Evolutionary conservation across 2,797 vertebrate species (phyloP), one percentile per base, ranked within the genome.

Genomic region (Falco cherrug): DNA sequence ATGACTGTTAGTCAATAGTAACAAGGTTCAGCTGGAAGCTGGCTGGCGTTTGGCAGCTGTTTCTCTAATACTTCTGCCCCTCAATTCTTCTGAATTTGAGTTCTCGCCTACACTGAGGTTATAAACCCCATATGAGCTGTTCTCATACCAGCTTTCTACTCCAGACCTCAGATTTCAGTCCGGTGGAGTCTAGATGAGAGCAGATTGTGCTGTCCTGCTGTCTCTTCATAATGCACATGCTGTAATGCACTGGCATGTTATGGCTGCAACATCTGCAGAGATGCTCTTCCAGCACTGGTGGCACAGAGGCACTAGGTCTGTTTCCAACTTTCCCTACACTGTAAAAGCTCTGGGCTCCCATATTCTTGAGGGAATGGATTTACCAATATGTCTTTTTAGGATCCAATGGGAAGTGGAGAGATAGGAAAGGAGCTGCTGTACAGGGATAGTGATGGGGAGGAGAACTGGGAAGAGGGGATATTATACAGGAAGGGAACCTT

Each of bases 121-220:
- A 35, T 70, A 89, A 89, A 77, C 45, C 59, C 28, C 31, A 20
- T 64, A 39, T 39, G 56, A 90, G n/a, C 60, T 80, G 33, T 50
- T 85, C 13, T 85, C 29, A 35, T 35, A 80, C 26, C 47, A 89
- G 2, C 13, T n/a, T 70, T 59, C 51, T 84, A 64, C n/a, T 90
- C 25, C 45, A 87, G 60, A 79, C 35, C n/a, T 56, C 68, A 60
- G 22, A 74, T 83, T 90, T 92, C 71, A 77, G 20, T 70, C 71
- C 70, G 24, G 9, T 76, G 48, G 51, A 63, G 20, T 56, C 68
- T 74, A 77, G 48, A 76, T 47, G 65, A 81, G 35, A 89, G 69
- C 94, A 95, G 79, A 81, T 86, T 87, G 48, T 90, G 41, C 69
- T 81, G 26, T 86, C 76, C 90, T 94, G 73, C 76, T 85, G 60